Evolutionary conservation across 2,113 vertebrate genomes (phyloP), one percentile per base, ranked within the genome.

Genomic region (Oreotrochilus melanogaster): DNA sequence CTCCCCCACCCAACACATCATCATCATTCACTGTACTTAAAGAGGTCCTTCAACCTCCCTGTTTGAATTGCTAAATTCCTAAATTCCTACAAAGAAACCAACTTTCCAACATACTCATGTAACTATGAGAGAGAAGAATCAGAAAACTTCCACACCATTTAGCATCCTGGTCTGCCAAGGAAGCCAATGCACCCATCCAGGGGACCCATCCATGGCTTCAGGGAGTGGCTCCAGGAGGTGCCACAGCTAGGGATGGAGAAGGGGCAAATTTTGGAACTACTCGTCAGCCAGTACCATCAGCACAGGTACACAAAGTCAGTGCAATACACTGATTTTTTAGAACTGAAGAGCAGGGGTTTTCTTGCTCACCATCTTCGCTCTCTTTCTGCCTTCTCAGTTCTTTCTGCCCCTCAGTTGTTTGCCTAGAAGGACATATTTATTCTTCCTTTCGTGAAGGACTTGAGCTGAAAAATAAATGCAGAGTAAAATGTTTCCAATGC

Each of bases 401-500:
- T 37, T 8, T 37, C 35, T 37, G 35, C 35, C 7, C 28, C 35
- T 10, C 43, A 62, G 43, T 53, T 66, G 23, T 70, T 67, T 88
- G 57, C 72, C 86, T 56, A 53, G 48, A 65, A 82, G 70, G 60
- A 57, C 13, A 30, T 65, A 48, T 84, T 84, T 94, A 70, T 83
- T 78, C 62, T 85, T 80, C 71, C 35, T 33, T 91, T 76, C 67
- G 31, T 22, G 45, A 72, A 86, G 82, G 78, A 64, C 75, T 50
- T n/a, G 51, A 78, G 60, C 56, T 67, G 86, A 88, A 86, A 94
- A 94, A 82, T 74, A 95, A 94, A 96, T 9, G 67, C 75, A 80
- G 69, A 86, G 53, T 31, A 83, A 94, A 94, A 92, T 57, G 18
- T 86, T 96, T 93, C 92, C 92, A 90, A 92, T 54, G 86, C 88